Evolutionary conservation across 2,888 invertebrate species (phyloP).

Genomic region (Nowickia ferox): DNA sequence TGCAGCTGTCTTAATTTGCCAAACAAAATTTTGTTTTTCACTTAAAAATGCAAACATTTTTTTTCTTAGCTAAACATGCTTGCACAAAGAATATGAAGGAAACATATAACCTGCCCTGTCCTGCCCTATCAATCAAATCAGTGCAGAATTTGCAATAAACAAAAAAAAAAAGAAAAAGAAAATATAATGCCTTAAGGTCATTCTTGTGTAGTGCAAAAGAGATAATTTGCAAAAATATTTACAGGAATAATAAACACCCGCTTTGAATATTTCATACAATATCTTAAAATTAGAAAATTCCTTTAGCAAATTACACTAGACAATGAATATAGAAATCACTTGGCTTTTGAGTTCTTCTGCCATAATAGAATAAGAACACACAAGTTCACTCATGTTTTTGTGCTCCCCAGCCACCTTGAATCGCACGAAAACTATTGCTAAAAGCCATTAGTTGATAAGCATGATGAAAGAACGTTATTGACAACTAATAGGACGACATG

Average conservation of each 20-base stretch:
- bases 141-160: conserved; percentile 1
- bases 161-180: too few species aligned
- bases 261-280: neutral
- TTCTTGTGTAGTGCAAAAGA: conserved; percentile 13
- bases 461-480: conserved; percentile 38
- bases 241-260: conserved; percentile 29
- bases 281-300: neutral
- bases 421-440: conserved; percentile 30
- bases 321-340: conserved; percentile 15
- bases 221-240: conserved; percentile 34
- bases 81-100: too few species aligned
- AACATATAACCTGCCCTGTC: too few species aligned
- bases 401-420: neutral
- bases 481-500: conserved; percentile 47
- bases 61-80: too few species aligned
- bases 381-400: neutral
- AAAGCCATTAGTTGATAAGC: conserved; percentile 60
- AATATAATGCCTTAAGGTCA: conserved; percentile 22
- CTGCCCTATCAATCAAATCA: neutral
- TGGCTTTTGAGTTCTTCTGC: neutral
- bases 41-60: too few species aligned
- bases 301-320: conserved; percentile 4
- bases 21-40: too few species aligned
- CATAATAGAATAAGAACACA: neutral
- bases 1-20: too few species aligned